Evolutionary conservation across 2,797 vertebrate species (phyloP).

Genomic region (Caiman crocodilus): DNA sequence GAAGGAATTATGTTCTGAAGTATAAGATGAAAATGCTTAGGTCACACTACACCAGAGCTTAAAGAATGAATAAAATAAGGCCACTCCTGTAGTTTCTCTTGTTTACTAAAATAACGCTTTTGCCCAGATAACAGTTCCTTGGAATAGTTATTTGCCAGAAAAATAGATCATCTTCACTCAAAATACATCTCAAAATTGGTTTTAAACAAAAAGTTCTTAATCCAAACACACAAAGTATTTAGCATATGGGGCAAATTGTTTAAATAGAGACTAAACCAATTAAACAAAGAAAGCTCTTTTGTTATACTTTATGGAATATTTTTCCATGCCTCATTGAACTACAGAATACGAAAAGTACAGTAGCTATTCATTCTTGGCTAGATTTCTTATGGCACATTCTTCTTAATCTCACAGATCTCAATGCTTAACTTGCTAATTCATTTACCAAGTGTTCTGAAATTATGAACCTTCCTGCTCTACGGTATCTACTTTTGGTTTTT

Average conservation of each 20-base stretch:
- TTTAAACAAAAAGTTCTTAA: constrained; percentile 65
- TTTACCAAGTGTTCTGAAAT: neutral
- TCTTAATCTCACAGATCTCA: constrained; percentile 29
- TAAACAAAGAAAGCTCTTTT: neutral
- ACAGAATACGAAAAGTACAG: neutral
- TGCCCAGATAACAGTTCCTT: constrained; percentile 30
- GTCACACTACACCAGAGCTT: neutral
- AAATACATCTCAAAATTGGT: constrained; percentile 63
- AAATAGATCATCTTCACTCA: constrained; percentile 72
- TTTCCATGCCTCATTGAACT: constrained; percentile 27
- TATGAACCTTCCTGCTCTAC: neutral
- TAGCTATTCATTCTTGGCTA: neutral
- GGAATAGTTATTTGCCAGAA: constrained; percentile 37
- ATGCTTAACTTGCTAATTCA: neutral
- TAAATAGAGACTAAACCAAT: neutral
- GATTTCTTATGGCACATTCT: neutral
- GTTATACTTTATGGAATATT: neutral
- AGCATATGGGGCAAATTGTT: neutral
- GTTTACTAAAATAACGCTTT: neutral
- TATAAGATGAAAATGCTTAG: neutral
- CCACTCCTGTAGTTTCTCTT: neutral
- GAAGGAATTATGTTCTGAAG: neutral
- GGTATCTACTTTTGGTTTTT: constrained; percentile 15
- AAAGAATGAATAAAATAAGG: neutral
- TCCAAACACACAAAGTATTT: constrained; percentile 73